Conservation (phyloP, 1,140 invertebrate species). For the Paracyclopina nana region DNA sequence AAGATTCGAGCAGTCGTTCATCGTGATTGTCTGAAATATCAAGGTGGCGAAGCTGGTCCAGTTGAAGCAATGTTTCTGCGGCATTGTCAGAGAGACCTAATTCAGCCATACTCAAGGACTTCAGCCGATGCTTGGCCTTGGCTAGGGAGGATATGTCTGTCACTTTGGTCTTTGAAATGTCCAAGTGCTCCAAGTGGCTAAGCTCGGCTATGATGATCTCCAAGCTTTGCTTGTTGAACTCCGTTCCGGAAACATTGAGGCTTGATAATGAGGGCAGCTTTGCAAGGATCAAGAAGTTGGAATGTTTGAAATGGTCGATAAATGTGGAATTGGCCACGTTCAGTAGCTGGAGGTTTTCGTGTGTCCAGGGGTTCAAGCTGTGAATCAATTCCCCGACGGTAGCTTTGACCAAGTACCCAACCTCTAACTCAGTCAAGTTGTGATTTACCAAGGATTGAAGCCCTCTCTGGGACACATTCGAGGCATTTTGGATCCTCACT, state of each 20-base stretch:
- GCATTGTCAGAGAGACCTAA: conserved; percentile 20
- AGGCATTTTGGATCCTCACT: background rate
- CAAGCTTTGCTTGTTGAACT: conserved; percentile 45
- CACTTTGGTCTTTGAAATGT: conserved; percentile 47
- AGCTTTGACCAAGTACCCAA: background rate
- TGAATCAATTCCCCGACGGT: background rate
- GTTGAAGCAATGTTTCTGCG: conserved; percentile 34
- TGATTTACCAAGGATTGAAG: background rate
- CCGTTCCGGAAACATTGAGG: conserved; percentile 46
- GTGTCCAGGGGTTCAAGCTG: background rate
- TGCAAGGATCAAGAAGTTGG: background rate
- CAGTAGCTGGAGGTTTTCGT: background rate
- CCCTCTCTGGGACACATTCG: background rate
- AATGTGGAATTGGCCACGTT: conserved; percentile 1
- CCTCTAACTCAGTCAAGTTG: background rate
- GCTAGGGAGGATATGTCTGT: conserved; percentile 41
- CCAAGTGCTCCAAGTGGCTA: conserved; percentile 40
- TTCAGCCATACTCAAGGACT: conserved; percentile 39
- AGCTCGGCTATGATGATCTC: conserved; percentile 47
- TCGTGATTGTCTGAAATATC: conserved; percentile 41
- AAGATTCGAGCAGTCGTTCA: background rate
- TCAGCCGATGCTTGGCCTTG: conserved; percentile 38
- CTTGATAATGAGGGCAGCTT: background rate
- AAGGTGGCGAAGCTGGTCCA: conserved; percentile 37
- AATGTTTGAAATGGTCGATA: background rate